phyloP scores from a whole-genome alignment of 1,140 invertebrate genomes.

The Cydia splendana region DNA sequence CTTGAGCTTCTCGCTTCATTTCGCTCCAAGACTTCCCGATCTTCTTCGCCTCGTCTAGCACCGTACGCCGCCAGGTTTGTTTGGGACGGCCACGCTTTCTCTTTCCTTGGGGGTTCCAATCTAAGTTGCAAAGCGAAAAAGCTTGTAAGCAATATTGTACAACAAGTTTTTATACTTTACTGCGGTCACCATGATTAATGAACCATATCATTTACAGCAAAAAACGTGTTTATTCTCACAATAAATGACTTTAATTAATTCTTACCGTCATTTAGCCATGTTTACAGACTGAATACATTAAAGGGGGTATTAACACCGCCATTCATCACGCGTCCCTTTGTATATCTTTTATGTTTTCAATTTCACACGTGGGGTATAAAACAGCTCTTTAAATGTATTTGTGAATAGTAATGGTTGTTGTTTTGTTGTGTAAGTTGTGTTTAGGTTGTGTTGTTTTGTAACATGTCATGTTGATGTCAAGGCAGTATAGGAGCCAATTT shows the following conservation, averaged over 20 bases:
- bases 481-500: neutral
- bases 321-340: neutral
- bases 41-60: no score
- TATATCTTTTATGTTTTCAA: neutral
- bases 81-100: no score
- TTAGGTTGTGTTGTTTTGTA: no score
- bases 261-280: neutral
- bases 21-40: no score
- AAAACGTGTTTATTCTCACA: neutral
- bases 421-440: neutral
- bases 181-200: neutral
- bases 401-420: neutral
- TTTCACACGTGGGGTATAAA: neutral
- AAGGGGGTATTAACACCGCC: neutral
- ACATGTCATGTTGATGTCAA: neutral
- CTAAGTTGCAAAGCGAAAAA: no score
- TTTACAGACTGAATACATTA: neutral
- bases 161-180: no score
- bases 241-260: conserved; percentile 8
- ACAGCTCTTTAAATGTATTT: neutral
- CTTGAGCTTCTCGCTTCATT: no score
- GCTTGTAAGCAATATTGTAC: no score
- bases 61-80: no score
- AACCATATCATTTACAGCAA: neutral
- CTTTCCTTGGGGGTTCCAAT: no score